phyloP scores from a whole-genome alignment of 2,888 invertebrate genomes.

The Lepidonotus clava region DNA sequence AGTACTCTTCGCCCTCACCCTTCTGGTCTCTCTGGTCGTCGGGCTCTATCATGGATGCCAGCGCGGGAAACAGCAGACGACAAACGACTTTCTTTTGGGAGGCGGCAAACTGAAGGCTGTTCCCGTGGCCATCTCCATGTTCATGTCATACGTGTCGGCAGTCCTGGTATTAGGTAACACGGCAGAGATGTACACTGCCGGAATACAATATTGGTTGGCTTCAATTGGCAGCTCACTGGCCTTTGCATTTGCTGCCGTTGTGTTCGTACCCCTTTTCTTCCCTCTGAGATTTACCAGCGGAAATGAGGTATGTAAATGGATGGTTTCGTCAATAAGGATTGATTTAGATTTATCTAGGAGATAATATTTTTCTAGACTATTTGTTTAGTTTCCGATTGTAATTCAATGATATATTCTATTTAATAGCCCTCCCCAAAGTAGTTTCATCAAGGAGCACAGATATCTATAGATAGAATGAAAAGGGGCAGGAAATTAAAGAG shows the following conservation, averaged over 20 bases:
- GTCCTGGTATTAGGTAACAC: slow-evolving; percentile 55
- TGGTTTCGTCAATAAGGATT: neutral
- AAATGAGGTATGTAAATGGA: slow-evolving; percentile 52
- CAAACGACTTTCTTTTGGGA: slow-evolving; percentile 46
- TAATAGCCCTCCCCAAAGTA: neutral
- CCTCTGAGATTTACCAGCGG: slow-evolving; percentile 49
- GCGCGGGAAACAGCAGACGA: slow-evolving; percentile 10
- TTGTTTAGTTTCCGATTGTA: neutral
- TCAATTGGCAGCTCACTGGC: slow-evolving; percentile 51
- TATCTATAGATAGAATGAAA: neutral
- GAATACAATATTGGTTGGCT: slow-evolving; percentile 51
- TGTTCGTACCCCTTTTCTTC: slow-evolving; percentile 56
- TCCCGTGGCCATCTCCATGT: slow-evolving; percentile 54
- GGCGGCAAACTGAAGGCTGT: neutral
- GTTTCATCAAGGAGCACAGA: neutral
- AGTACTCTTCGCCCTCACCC: slow-evolving; percentile 38
- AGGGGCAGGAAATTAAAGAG: neutral
- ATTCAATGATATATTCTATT: neutral
- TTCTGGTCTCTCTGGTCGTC: slow-evolving; percentile 15
- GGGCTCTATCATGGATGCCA: slow-evolving; percentile 37
- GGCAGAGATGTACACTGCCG: slow-evolving; percentile 54
- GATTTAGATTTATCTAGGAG: neutral
- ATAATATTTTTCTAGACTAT: neutral
- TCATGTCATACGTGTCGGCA: slow-evolving; percentile 55
- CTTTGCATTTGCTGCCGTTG: slow-evolving; percentile 1